These are phyloP conservation scores for Leuciscus waleckii DNA, from an alignment of 2,797 vertebrate genomes.

Conservation along the genomic window DNA sequence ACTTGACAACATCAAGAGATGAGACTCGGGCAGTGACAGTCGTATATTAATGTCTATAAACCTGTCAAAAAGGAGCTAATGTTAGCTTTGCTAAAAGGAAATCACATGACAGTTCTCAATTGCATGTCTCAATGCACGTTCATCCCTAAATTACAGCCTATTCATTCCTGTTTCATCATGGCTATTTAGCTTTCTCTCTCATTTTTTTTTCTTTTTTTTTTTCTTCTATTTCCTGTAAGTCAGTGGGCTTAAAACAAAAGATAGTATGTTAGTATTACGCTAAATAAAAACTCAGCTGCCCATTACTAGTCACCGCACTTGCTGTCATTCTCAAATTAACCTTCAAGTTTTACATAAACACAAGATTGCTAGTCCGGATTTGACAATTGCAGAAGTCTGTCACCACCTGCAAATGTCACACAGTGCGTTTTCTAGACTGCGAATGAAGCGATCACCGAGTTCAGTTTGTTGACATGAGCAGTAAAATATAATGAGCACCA, in stretches of 20 bases:
- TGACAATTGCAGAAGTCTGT: slow-evolving; percentile 14
- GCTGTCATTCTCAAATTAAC: not conserved
- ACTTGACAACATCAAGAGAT: not conserved
- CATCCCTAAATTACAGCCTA: slow-evolving; percentile 18
- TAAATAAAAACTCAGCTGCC: not conserved
- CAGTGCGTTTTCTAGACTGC: not conserved
- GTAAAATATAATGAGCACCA: slow-evolving; percentile 36
- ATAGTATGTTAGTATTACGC: not conserved
- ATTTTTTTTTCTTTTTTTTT: not conserved
- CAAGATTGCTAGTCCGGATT: not conserved
- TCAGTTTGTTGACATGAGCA: slow-evolving; percentile 19
- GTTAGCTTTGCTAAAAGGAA: not conserved
- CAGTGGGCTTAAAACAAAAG: not conserved
- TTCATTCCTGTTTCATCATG: not conserved
- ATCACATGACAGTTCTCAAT: not conserved
- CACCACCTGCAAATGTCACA: slow-evolving; percentile 56
- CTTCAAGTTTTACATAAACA: slow-evolving; percentile 36
- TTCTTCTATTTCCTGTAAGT: not conserved
- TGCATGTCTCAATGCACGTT: slow-evolving; percentile 1
- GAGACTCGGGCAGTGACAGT: slow-evolving; percentile 11
- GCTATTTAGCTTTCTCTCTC: slow-evolving; percentile 22
- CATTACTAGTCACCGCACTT: not conserved
- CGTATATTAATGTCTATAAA: slow-evolving; percentile 24
- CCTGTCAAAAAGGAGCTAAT: slow-evolving; percentile 1
- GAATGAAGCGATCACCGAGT: slow-evolving; percentile 47